Percentiles rank a stretch among this genome's conserved stretches.
These are phyloP conservation scores for Procambarus clarkii DNA, from an alignment of 1,140 invertebrate genomes.

Conservation along the genomic window DNA sequence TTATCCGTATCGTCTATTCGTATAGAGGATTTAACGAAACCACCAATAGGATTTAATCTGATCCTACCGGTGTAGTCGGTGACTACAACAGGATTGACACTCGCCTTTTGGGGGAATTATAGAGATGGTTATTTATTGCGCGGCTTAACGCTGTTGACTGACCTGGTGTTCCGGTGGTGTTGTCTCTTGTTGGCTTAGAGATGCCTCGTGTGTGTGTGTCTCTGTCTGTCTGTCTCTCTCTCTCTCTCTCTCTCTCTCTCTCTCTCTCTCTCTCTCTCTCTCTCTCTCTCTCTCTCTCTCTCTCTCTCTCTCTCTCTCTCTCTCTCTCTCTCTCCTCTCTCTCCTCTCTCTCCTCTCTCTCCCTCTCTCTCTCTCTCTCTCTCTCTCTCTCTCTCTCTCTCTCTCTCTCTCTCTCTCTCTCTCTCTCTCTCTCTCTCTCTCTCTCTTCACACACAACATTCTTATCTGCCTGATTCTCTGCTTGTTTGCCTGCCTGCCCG, in stretches of 20 bases:
- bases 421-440: neutral
- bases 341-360: neutral
- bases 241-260: too few relatives aligned
- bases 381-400: neutral
- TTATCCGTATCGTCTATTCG: slow-evolving; percentile 17
- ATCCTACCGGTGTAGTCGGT: slow-evolving; percentile 11
- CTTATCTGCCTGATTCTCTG: too few relatives aligned
- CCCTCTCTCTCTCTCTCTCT: neutral
- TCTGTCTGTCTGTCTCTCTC: too few relatives aligned
- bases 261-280: neutral
- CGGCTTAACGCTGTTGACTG: neutral
- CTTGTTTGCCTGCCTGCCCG: too few relatives aligned
- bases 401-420: neutral
- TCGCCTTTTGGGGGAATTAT: slow-evolving; percentile 25
- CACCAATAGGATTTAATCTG: slow-evolving; percentile 37
- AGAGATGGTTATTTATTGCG: neutral
- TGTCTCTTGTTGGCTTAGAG: too few relatives aligned
- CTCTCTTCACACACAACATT: neutral
- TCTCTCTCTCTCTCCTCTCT: neutral
- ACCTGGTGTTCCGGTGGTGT: neutral
- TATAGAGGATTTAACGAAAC: slow-evolving; percentile 22
- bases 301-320: too few relatives aligned
- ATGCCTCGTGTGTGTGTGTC: too few relatives aligned
- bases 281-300: neutral
- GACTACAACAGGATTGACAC: neutral